Percentiles rank a stretch among this genome's conserved stretches.
phyloP scores from a whole-genome alignment of 2,888 invertebrate genomes.

The Cyclophora punctaria region DNA sequence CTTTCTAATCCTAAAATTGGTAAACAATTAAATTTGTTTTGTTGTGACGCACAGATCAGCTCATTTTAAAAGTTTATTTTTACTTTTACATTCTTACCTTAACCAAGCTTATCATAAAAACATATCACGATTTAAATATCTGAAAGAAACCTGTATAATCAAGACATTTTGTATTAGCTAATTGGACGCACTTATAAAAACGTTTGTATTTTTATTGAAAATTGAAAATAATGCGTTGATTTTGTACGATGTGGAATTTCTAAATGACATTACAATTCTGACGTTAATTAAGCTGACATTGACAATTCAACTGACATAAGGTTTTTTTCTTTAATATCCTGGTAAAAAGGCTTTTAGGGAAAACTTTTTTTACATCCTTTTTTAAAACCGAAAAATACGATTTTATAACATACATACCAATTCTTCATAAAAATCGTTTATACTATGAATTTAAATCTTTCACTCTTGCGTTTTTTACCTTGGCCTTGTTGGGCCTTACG shows the following conservation, averaged over 20 bases:
- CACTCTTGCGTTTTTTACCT: too few relatives aligned
- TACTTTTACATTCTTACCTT: constrained; percentile 38
- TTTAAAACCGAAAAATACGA: too few relatives aligned
- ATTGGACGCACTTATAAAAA: constrained; percentile 27
- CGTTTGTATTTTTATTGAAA: constrained; percentile 37
- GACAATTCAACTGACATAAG: not conserved
- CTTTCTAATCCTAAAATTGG: constrained; percentile 43
- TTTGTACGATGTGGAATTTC: constrained; percentile 26
- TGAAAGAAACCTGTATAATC: constrained; percentile 21
- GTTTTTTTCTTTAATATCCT: too few relatives aligned
- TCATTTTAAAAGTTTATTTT: constrained; percentile 48
- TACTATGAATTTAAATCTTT: too few relatives aligned
- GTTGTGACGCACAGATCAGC: constrained; percentile 55
- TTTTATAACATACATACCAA: too few relatives aligned
- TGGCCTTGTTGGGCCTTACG: too few relatives aligned
- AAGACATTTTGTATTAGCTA: constrained; percentile 32
- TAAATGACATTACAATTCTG: not conserved
- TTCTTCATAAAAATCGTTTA: too few relatives aligned
- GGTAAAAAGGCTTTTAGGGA: too few relatives aligned
- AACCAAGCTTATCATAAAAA: constrained; percentile 47
- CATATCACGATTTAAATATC: constrained; percentile 34
- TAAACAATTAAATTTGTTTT: constrained; percentile 65
- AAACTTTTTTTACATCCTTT: too few relatives aligned
- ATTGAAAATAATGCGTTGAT: constrained; percentile 37
- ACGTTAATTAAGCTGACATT: not conserved